Evolutionary conservation across 2,888 invertebrate species (phyloP).

Genomic region (Brachyopa scutellaris): DNA sequence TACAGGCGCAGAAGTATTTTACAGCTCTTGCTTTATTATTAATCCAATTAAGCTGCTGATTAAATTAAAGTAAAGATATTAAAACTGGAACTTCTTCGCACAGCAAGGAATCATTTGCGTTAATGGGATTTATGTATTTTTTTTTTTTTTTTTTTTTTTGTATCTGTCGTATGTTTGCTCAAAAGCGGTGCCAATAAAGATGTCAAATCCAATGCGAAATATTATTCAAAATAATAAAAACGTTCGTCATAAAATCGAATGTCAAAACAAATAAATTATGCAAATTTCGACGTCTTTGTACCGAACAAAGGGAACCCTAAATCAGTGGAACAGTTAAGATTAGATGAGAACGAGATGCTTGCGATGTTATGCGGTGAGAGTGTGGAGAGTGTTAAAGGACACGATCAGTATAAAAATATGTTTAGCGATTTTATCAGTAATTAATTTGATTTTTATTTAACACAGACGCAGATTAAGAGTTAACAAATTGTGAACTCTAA

Average conservation of each 20-base stretch:
- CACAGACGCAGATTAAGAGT: neutral
- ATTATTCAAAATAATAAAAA: conserved; percentile 67
- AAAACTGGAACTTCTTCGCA: conserved; percentile 19
- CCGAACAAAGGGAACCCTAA: conserved; percentile 36
- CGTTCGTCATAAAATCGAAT: conserved; percentile 71
- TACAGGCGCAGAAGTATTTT: conserved; percentile 17
- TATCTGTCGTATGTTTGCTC: conserved; percentile 18
- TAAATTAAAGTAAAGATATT: conserved; percentile 53
- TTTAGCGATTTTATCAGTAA: too few relatives aligned
- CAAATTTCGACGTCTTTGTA: conserved; percentile 62
- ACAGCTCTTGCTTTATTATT: conserved; percentile 53
- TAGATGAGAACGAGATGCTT: too few relatives aligned
- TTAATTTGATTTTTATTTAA: conserved; percentile 12
- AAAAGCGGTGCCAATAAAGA: conserved; percentile 51
- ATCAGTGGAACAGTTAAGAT: too few relatives aligned
- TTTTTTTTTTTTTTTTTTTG: neutral
- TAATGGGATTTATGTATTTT: conserved; percentile 19
- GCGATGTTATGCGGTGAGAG: too few relatives aligned
- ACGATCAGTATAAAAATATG: too few relatives aligned
- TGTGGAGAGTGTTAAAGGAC: too few relatives aligned
- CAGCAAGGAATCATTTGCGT: conserved; percentile 23
- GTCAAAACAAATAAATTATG: conserved; percentile 71
- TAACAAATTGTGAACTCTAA: conserved; percentile 1
- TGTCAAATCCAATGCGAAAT: conserved; percentile 64
- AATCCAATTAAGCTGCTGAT: conserved; percentile 63